These are phyloP conservation scores for Harpegnathos saltator DNA, from an alignment of 1,140 invertebrate genomes.

Conservation along the genomic window DNA sequence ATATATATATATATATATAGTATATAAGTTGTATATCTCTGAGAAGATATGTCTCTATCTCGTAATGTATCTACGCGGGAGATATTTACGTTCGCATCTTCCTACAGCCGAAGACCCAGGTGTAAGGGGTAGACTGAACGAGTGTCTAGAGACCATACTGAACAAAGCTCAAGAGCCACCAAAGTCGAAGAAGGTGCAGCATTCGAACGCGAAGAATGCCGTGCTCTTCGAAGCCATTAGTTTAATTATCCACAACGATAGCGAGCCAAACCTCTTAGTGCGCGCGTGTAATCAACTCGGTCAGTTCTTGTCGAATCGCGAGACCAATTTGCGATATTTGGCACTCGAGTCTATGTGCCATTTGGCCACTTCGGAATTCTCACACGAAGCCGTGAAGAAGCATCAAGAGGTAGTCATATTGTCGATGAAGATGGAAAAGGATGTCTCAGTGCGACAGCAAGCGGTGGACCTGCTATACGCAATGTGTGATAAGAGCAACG, in stretches of 20 bases:
- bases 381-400: slow-evolving; percentile 99
- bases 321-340: slow-evolving; percentile 99
- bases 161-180: slow-evolving; percentile 99
- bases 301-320: slow-evolving; percentile 98
- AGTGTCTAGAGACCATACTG: slow-evolving; percentile 99
- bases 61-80: slow-evolving; percentile 2
- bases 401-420: slow-evolving; percentile 99
- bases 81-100: slow-evolving; percentile 24
- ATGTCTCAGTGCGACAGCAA: slow-evolving; percentile 99
- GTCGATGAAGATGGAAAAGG: slow-evolving; percentile 99
- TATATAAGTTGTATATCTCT: no score
- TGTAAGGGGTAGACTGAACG: slow-evolving; percentile 96
- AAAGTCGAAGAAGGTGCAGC: slow-evolving; percentile 99
- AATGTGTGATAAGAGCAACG: slow-evolving; percentile 99
- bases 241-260: slow-evolving; percentile 99
- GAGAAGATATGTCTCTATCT: not conserved
- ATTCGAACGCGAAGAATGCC: slow-evolving; percentile 99
- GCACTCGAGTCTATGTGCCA: slow-evolving; percentile 99
- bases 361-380: slow-evolving; percentile 99
- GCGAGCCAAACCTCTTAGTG: slow-evolving; percentile 98
- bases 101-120: slow-evolving; percentile 94
- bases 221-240: slow-evolving; percentile 99
- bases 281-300: slow-evolving; percentile 99
- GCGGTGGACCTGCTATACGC: slow-evolving; percentile 99
- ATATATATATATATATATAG: no score